These are phyloP conservation scores for Cydia amplana DNA, from an alignment of 1,140 invertebrate genomes.

Conservation along the genomic window DNA sequence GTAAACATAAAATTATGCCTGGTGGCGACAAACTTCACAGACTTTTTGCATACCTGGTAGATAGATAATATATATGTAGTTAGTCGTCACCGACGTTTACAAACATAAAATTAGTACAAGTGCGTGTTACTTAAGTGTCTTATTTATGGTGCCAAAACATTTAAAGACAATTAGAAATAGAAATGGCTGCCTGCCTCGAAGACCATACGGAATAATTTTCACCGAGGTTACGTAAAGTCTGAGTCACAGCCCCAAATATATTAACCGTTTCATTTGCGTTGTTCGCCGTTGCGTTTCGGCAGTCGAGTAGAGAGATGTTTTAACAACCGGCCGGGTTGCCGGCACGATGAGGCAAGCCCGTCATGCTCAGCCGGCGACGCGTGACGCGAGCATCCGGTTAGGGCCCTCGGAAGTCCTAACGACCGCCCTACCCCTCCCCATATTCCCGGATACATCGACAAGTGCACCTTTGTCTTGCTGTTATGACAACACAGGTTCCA, in stretches of 20 bases:
- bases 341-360: constrained; percentile 62
- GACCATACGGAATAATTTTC: constrained; percentile 50
- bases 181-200: constrained; percentile 32
- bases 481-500: neutral
- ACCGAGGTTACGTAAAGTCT: constrained; percentile 51
- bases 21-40: no score
- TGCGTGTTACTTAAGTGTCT: constrained; percentile 2
- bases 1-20: no score
- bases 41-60: no score
- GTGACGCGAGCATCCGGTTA: constrained; percentile 64
- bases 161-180: constrained; percentile 42
- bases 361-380: constrained; percentile 63
- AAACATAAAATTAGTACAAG: neutral
- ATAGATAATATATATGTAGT: no score
- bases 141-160: constrained; percentile 12
- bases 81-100: no score
- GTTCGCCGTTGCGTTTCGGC: constrained; percentile 24
- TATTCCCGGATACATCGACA: constrained; percentile 31
- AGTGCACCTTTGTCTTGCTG: constrained; percentile 32
- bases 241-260: constrained; percentile 47
- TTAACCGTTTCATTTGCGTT: constrained; percentile 36
- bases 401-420: constrained; percentile 57
- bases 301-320: neutral
- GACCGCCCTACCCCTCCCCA: constrained; percentile 44
- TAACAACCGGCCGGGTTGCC: constrained; percentile 43